Base-by-base conservation (phyloP, 2,113 vertebrate genomes). In the Scomber scombrus region DNA sequence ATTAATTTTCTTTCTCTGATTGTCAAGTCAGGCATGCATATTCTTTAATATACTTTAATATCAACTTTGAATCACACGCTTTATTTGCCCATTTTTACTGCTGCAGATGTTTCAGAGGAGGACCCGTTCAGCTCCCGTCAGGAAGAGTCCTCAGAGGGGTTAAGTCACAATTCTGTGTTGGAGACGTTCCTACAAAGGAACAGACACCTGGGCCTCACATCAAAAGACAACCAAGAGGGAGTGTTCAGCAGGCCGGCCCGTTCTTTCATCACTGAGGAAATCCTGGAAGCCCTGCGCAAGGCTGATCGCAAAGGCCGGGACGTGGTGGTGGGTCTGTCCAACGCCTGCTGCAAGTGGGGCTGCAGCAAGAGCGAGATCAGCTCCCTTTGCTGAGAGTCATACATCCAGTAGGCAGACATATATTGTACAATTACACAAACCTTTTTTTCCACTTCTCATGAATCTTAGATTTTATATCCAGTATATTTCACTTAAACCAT, bases 331-430 rank as follows among this genome's bases (percentile, higher is more conserved):
- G 95, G 96, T 7, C 92, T 97, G 63, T 95, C 95, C 71, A 96
- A 93, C 1, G 95, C 90, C 78, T 97, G 97, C 89, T 97, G 97
- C 92, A 95, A 95, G 67, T 95, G 93, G 95, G 96, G 96, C 0
- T 97, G 96, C 87, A 97, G 94, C 91, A 96, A 96, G 83, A 95
- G 92, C 2, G 95, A 97, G 74, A 96, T 97, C 85, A 96, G 96
- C 88, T 95, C 95, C 11, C 93, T 96, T 10, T 97, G 97, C 82
- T 97, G 91, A 94, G 61, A 79, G 5, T 4, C 16, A 75, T 34
- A 49, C 29, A 69, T 16, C 10, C 14, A 31, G 13, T 2, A 45
- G 1, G 57, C 63, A 74, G 29, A 51, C 51, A 40, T 40, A 61
- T 16, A 47, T 11, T 61, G 15, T 46, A 75, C 47, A 73, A 64